phyloP scores from a whole-genome alignment of 64 coral and sea anemone genomes.

The Stylophora pistillata region DNA sequence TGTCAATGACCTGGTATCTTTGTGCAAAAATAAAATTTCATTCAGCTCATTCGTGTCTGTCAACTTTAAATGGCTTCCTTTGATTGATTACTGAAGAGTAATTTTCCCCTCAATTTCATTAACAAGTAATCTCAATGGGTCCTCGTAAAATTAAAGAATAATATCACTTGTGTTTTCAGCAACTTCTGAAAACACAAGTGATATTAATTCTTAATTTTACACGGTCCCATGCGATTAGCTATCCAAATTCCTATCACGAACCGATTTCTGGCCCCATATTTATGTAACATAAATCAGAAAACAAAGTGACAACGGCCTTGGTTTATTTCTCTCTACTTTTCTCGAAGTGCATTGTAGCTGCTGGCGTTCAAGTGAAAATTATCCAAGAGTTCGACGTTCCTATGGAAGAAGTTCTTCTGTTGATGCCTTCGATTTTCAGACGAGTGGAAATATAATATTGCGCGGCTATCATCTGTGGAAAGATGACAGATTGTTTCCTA shows the following conservation, averaged over 20 bases:
- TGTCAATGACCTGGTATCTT: no score
- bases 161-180: no score
- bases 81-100: no score
- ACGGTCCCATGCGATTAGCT: no score
- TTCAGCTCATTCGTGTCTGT: no score
- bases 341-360: neutral
- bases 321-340: neutral
- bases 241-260: neutral
- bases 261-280: neutral
- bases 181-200: no score
- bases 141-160: no score
- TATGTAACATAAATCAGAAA: neutral
- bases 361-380: neutral
- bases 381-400: neutral
- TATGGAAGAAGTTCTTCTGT: neutral
- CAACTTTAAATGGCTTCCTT: no score
- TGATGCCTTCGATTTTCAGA: neutral
- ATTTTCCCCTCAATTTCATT: no score
- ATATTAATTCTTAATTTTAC: no score
- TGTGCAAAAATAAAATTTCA: no score
- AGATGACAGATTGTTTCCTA: neutral
- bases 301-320: neutral
- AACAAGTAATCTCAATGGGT: no score
- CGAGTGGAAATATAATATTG: neutral
- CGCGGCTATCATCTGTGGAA: conserved; percentile 1